Evolutionary conservation across 2,888 invertebrate genomes (phyloP).

Genomic region (Reticulitermes lucifugus): DNA sequence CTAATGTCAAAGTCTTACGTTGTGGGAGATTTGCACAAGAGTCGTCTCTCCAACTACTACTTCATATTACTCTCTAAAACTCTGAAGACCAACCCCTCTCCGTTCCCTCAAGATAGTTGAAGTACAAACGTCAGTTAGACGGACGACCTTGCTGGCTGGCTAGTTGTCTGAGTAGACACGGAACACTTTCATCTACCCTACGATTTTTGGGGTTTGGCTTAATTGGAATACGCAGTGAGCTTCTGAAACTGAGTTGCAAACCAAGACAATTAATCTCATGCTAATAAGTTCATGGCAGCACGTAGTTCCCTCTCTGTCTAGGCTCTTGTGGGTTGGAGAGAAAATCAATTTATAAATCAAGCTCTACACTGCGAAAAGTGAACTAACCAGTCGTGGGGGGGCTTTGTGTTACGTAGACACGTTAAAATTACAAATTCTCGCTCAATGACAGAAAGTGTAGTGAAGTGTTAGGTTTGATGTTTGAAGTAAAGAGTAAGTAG

Average conservation of each 20-base stretch:
- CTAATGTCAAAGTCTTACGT: no score
- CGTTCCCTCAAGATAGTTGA: no score
- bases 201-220: not conserved
- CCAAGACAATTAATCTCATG: slow-evolving; percentile 38
- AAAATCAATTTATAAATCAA: slow-evolving; percentile 31
- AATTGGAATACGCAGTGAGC: slow-evolving; percentile 30
- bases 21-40: no score
- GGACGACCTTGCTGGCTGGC: not conserved
- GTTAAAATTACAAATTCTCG: not conserved
- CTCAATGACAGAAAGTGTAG: not conserved
- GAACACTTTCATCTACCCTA: not conserved
- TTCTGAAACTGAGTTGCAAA: slow-evolving; percentile 34
- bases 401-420: not conserved
- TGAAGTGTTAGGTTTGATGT: not conserved
- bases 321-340: not conserved
- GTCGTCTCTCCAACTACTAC: no score
- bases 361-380: not conserved
- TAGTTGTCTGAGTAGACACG: no score
- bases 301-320: slow-evolving; percentile 1
- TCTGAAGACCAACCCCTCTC: no score
- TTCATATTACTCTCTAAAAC: no score
- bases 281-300: slow-evolving; percentile 33
- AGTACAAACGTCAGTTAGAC: no score
- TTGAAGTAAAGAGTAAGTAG: not conserved
- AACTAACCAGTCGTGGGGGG: not conserved